These are phyloP conservation scores for Galaxias olidus DNA, from an alignment of 2,797 vertebrate genomes.

Conservation along the genomic window DNA sequence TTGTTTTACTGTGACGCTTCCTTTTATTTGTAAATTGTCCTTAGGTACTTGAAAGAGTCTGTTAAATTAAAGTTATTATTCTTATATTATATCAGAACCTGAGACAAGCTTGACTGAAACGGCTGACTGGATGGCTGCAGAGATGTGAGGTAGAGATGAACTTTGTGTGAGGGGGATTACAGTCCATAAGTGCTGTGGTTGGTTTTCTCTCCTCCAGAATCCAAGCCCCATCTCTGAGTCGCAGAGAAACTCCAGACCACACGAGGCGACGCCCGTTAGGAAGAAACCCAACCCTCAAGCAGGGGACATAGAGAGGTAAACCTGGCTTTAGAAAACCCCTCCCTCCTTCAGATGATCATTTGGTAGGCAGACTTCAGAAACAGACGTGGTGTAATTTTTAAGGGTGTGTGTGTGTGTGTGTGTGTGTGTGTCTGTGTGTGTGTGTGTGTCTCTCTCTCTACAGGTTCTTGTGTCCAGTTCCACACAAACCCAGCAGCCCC, in stretches of 20 bases:
- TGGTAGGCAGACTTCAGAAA: background rate
- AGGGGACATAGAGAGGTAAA: conserved; percentile 67
- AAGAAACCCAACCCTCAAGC: conserved; percentile 45
- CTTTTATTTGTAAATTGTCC: too few relatives aligned
- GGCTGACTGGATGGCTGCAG: too few relatives aligned
- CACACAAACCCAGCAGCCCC: conserved; percentile 17
- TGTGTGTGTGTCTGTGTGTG: background rate
- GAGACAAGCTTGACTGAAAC: too few relatives aligned
- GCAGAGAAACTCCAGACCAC: conserved; percentile 20
- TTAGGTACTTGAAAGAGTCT: too few relatives aligned
- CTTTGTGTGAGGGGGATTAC: too few relatives aligned
- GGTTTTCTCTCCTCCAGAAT: conserved; percentile 56
- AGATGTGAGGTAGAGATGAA: too few relatives aligned
- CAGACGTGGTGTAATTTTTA: background rate
- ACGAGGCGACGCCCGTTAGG: conserved; percentile 36
- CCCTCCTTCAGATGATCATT: background rate
- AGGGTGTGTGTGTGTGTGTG: too few relatives aligned
- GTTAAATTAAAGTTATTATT: too few relatives aligned
- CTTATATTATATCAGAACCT: too few relatives aligned
- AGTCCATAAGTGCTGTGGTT: background rate
- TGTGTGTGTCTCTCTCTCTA: conserved; percentile 7
- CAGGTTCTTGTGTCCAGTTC: conserved; percentile 68
- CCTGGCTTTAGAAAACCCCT: background rate
- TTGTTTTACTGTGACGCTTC: too few relatives aligned
- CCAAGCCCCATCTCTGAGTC: conserved; percentile 34